phyloP scores from a whole-genome alignment of 2,113 vertebrate species.

The Lonchura striata region DNA sequence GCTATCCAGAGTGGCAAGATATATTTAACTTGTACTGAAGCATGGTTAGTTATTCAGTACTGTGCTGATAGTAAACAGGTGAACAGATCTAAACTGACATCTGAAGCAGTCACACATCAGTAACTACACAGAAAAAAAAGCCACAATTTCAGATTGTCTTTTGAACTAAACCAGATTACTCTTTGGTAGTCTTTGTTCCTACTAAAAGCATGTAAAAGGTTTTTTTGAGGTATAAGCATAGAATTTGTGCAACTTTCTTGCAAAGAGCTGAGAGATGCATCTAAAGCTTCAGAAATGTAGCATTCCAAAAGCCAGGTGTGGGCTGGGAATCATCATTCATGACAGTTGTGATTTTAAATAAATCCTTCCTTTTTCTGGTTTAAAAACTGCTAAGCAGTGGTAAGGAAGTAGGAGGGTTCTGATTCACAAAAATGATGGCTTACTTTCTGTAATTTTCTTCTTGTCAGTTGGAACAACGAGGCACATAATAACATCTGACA shows the following conservation, averaged over 20 bases:
- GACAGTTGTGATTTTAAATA: constrained; percentile 58
- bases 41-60: neutral
- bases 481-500: constrained; percentile 63
- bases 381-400: constrained; percentile 53
- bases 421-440: constrained; percentile 62
- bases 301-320: constrained; percentile 42
- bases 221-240: neutral
- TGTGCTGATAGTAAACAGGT: neutral
- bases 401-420: constrained; percentile 53
- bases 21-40: neutral
- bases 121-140: neutral
- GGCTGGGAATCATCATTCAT: constrained; percentile 48
- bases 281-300: constrained; percentile 31
- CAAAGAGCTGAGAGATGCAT: constrained; percentile 8
- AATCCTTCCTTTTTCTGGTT: constrained; percentile 53
- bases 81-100: neutral
- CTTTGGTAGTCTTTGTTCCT: neutral
- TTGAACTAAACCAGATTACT: neutral
- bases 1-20: neutral
- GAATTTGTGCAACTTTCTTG: neutral
- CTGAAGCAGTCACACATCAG: neutral
- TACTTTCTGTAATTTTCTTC: constrained; percentile 53
- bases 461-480: constrained; percentile 54
- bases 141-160: neutral
- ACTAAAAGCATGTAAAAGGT: neutral